Evolutionary conservation across 2,113 vertebrate genomes (phyloP), one percentile per base, ranked within the genome.

Genomic region (Bubo blakistoni): DNA sequence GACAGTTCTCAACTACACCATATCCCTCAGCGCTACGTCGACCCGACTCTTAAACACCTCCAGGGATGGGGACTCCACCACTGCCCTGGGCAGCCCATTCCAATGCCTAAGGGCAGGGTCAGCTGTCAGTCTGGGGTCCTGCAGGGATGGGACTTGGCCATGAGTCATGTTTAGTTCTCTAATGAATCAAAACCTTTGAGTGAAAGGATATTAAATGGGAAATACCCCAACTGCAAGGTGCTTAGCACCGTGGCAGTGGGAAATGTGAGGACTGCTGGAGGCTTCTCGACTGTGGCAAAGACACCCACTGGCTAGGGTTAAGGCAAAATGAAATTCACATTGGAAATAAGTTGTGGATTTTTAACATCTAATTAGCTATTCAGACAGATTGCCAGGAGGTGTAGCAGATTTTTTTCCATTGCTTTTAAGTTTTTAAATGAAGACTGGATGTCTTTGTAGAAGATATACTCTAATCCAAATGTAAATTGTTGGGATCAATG

Each of bases 401-500:
- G 32, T 73, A 86, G 51, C 55, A 67, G 49, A 27, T 6, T 66
- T 89, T 88, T 81, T 59, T 10, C 16, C 58, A 47, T 74, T 90
- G 82, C 90, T 96, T 97, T 96, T 83, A 95, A 90, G 79, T 92
- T 96, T 97, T 89, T 55, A 92, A 93, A 86, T 83, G 42, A 83
- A 88, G 79, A 83, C 51, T 78, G 76, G 54, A 83, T 90, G 76
- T 92, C 88, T 96, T 81, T 80, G n/a, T 74, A 74, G 82, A 93
- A 88, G 51, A 93, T 96, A 93, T 0, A 62, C 74, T 77, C 92
- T 94, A 94, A 92, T 94, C 79, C 92, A 92, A 93, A 95, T 94
- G 94, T 95, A 96, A 97, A 96, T 97, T 96, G 82, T 96, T 92
- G 54, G 86, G 92, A 96, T 96, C 95, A 86, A n/a, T 95, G 93